Conservation (phyloP, 2,797 vertebrate species). For the Poeciliopsis presidionis region DNA sequence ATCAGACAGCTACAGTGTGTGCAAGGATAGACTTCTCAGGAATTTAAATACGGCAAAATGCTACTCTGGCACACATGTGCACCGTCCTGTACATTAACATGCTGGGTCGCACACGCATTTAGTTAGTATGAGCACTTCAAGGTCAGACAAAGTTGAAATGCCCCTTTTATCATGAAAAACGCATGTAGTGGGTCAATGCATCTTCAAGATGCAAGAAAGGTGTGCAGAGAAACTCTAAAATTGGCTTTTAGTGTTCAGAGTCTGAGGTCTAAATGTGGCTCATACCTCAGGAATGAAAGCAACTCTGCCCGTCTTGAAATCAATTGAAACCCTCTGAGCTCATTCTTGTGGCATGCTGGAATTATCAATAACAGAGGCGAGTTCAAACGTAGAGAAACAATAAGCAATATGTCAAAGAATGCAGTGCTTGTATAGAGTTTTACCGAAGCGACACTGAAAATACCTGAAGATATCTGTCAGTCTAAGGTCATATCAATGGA, state of each 20-base stretch:
- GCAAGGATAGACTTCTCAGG: conserved; percentile 60
- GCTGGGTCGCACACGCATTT: conserved; percentile 23
- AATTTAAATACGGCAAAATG: conserved; percentile 65
- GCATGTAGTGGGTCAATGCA: conserved; percentile 30
- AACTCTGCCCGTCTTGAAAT: conserved; percentile 23
- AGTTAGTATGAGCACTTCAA: conserved; percentile 20
- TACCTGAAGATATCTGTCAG: not conserved
- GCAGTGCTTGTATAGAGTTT: not conserved
- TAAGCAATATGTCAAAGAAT: conserved; percentile 27
- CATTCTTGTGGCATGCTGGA: conserved; percentile 12
- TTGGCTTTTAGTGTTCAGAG: conserved; percentile 1
- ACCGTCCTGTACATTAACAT: conserved; percentile 37
- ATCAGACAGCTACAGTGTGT: conserved; percentile 51
- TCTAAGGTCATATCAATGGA: not conserved
- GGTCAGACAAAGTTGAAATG: conserved; percentile 51
- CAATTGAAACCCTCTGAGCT: conserved; percentile 26
- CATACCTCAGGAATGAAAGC: conserved; percentile 27
- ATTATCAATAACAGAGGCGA: conserved; percentile 14
- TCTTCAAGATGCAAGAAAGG: conserved; percentile 33
- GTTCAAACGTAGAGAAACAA: conserved; percentile 18
- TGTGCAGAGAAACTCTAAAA: conserved; percentile 3
- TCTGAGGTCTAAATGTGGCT: conserved; percentile 21
- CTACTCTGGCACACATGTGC: conserved; percentile 12
- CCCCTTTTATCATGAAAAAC: conserved; percentile 57
- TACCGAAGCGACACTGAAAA: not conserved